Percentiles rank a stretch among this genome's conserved stretches.
Conservation (phyloP, 2,888 invertebrate species). For the Heliconius charithonia region DNA sequence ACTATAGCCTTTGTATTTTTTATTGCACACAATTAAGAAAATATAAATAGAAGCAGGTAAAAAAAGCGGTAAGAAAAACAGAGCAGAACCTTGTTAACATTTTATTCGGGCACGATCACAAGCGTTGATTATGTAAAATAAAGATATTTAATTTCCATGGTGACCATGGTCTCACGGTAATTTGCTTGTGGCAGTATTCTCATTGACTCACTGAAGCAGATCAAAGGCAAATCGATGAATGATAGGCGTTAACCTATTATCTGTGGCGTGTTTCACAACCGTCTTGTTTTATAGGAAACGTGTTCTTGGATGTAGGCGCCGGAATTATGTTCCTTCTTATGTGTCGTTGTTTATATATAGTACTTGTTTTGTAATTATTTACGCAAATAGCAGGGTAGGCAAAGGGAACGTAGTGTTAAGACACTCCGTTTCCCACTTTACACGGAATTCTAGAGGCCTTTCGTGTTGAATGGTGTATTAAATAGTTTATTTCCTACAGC, state of each 20-base stretch:
- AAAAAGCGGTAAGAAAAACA: background rate
- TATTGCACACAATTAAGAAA: background rate
- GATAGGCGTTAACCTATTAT: conserved; percentile 35
- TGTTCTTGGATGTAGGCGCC: background rate
- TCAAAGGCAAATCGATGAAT: conserved; percentile 30
- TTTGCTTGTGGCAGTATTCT: conserved; percentile 25
- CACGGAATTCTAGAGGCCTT: no score
- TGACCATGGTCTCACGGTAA: conserved; percentile 30
- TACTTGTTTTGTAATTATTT: no score
- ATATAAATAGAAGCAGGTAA: conserved; percentile 1
- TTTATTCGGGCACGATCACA: background rate
- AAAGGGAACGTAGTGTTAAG: no score
- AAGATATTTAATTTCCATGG: conserved; percentile 30
- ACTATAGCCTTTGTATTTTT: background rate
- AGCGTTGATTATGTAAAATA: conserved; percentile 27
- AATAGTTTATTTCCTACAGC: no score
- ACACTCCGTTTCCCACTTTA: no score
- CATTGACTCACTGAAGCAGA: conserved; percentile 32
- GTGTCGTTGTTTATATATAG: no score
- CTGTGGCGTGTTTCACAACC: conserved; percentile 31
- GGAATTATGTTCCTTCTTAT: background rate
- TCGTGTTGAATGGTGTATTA: no score
- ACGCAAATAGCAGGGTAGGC: no score
- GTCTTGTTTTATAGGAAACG: conserved; percentile 1
- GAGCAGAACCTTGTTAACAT: background rate